Conservation (phyloP, 2,113 vertebrate species). For the Otis tarda region DNA sequence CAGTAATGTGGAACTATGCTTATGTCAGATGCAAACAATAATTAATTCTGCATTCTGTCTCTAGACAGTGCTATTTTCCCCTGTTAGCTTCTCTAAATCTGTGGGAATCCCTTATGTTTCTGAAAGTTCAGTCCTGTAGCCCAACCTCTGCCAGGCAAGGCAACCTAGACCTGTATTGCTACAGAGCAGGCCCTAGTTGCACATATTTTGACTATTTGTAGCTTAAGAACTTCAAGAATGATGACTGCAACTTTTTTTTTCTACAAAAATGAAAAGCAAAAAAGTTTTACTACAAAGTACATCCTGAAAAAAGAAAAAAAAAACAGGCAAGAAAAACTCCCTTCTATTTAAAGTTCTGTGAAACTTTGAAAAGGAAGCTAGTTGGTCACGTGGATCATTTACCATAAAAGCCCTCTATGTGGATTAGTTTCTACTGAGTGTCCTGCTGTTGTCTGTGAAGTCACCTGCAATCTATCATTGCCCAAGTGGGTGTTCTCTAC, state of each 20-base stretch:
- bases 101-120: background rate
- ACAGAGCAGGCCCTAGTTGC: background rate
- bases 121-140: background rate
- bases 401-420: background rate
- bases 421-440: background rate
- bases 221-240: background rate
- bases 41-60: background rate
- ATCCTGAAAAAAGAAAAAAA: background rate
- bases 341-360: background rate
- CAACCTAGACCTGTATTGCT: background rate
- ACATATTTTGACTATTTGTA: background rate
- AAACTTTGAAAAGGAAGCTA: background rate
- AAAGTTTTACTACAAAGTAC: background rate
- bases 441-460: background rate
- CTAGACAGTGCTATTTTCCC: background rate
- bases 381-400: background rate
- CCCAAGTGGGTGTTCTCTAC: background rate
- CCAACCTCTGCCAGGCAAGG: background rate
- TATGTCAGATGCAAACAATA: background rate
- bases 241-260: background rate
- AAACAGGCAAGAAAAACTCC: rapidly evolving
- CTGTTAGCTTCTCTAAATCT: background rate
- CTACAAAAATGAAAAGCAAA: background rate
- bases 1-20: background rate
- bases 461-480: background rate